Conservation (phyloP, 1,140 invertebrate species). For the Dysdera silvatica region DNA sequence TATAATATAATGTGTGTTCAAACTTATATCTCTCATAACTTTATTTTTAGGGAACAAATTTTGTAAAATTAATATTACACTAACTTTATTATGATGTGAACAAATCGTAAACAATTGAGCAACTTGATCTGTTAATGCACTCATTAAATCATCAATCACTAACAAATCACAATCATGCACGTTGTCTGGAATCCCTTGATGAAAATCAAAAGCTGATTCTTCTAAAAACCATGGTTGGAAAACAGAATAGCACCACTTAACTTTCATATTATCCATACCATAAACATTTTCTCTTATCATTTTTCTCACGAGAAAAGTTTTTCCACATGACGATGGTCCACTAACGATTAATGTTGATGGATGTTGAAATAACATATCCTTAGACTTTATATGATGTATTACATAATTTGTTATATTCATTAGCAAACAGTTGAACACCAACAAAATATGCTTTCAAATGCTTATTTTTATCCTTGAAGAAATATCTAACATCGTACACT, state of each 20-base stretch:
- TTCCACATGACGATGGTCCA: neutral
- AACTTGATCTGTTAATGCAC: constrained; percentile 2
- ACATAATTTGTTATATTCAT: too few species aligned
- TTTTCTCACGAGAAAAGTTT: constrained; percentile 5
- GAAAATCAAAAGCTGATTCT: constrained; percentile 10
- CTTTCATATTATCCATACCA: neutral
- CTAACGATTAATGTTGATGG: neutral
- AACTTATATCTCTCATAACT: constrained; percentile 8
- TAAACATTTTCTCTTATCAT: constrained; percentile 6
- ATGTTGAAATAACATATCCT: too few species aligned
- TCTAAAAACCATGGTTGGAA: constrained; percentile 6
- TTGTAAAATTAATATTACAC: constrained; percentile 19
- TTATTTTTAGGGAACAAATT: constrained; percentile 6
- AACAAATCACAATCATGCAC: constrained; percentile 8
- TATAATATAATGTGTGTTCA: constrained; percentile 18
- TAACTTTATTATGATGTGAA: constrained; percentile 5
- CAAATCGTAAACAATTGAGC: constrained; percentile 4
- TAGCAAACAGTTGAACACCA: too few species aligned
- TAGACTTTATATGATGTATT: too few species aligned
- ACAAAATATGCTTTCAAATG: too few species aligned
- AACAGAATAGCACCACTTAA: constrained; percentile 11
- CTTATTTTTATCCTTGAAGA: too few species aligned
- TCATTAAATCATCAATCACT: constrained; percentile 5
- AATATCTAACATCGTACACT: too few species aligned
- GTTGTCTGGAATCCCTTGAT: constrained; percentile 7